These are phyloP conservation scores for Epistrophe eligans DNA, from an alignment of 2,888 invertebrate genomes.

Conservation along the genomic window DNA sequence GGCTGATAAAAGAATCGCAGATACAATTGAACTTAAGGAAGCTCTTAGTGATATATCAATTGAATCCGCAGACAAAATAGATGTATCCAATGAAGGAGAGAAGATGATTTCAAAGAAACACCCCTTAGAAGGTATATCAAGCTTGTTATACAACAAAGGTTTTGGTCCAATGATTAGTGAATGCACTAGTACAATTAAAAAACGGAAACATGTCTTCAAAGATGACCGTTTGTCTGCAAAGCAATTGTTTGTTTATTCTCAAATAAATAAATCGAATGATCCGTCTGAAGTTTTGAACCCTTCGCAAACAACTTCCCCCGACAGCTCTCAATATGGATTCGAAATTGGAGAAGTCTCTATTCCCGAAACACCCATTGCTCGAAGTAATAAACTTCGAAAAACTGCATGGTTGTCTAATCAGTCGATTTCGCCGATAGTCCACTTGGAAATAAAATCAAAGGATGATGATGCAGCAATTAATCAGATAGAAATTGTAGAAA, in stretches of 20 bases:
- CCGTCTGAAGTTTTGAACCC: constrained; percentile 30
- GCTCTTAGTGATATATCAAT: constrained; percentile 27
- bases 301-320: constrained; percentile 58
- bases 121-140: constrained; percentile 33
- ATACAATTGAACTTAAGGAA: constrained; percentile 47
- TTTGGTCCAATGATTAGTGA: constrained; percentile 46
- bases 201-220: constrained; percentile 24
- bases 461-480: constrained; percentile 41
- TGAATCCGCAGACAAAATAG: constrained; percentile 32
- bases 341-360: constrained; percentile 79
- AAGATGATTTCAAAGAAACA: constrained; percentile 45
- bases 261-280: constrained; percentile 45
- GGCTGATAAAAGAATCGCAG: constrained; percentile 45
- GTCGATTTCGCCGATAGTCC: constrained; percentile 69
- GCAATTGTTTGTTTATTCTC: constrained; percentile 57
- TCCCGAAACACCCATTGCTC: constrained; percentile 85
- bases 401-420: constrained; percentile 85
- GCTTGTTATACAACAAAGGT: constrained; percentile 37
- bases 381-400: constrained; percentile 85
- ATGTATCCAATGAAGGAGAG: constrained; percentile 15
- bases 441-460: constrained; percentile 56
- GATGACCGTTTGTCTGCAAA: constrained; percentile 44
- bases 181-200: constrained; percentile 61
- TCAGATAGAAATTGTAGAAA: constrained; percentile 47
- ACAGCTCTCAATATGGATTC: constrained; percentile 67